A percentile compares a stretch with the other conserved stretches of the same genome.
These are phyloP conservation scores for Achlya flavicornis DNA, from an alignment of 2,888 invertebrate genomes.

Conservation along the genomic window DNA sequence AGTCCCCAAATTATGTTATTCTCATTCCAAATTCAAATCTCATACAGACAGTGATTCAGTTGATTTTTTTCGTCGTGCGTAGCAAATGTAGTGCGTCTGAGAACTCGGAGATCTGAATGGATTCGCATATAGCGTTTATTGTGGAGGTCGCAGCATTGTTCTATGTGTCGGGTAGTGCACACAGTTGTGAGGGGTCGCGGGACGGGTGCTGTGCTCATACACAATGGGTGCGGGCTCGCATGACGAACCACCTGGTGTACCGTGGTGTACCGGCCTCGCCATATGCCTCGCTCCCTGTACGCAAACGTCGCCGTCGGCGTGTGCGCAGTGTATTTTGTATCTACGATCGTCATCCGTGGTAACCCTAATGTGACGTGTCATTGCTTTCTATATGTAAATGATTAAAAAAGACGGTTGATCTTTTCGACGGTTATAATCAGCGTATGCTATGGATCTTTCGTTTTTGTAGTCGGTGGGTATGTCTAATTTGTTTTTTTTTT, in stretches of 20 bases:
- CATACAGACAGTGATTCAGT: slow-evolving; percentile 32
- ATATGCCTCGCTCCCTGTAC: slow-evolving; percentile 58
- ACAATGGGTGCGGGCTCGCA: slow-evolving; percentile 82
- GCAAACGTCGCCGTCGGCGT: background rate
- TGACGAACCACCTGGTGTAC: slow-evolving; percentile 81
- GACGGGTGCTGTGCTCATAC: slow-evolving; percentile 26
- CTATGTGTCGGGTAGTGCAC: slow-evolving; percentile 60
- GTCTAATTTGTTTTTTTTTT: no score
- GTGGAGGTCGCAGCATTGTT: slow-evolving; percentile 62
- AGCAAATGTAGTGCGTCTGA: background rate
- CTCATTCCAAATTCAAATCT: slow-evolving; percentile 16
- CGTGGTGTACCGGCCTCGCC: slow-evolving; percentile 71
- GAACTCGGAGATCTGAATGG: slow-evolving; percentile 5
- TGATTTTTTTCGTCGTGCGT: slow-evolving; percentile 34
- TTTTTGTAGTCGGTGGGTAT: background rate
- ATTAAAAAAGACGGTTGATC: background rate
- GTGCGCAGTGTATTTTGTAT: background rate
- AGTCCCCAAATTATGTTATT: background rate
- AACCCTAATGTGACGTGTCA: slow-evolving; percentile 33
- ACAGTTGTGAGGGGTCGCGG: slow-evolving; percentile 39
- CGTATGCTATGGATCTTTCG: background rate
- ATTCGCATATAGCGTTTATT: slow-evolving; percentile 29
- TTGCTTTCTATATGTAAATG: slow-evolving; percentile 18
- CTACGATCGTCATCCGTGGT: slow-evolving; percentile 23
- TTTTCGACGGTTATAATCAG: background rate